Evolutionary conservation across 2,113 vertebrate genomes (phyloP).

Genomic region (Murina feae): DNA sequence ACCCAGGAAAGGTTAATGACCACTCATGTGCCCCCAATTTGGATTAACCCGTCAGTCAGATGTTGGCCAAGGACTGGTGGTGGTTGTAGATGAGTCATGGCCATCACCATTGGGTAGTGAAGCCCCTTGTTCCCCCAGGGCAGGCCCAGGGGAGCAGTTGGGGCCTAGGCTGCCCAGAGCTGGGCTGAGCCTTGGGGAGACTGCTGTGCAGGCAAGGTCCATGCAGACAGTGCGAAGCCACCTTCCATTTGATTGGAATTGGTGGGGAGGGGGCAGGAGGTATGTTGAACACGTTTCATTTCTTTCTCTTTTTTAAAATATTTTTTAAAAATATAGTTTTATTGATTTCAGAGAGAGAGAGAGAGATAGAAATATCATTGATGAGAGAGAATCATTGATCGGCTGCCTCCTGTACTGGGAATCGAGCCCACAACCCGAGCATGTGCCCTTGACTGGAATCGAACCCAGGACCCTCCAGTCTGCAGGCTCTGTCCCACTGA

Average conservation of each 20-base stretch:
- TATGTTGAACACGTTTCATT: rapidly evolving
- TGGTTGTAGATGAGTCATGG: background rate
- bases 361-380: no score
- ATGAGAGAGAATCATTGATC: no score
- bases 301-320: background rate
- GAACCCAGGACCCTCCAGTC: no score
- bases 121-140: background rate
- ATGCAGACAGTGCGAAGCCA: no score
- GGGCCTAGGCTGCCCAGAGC: background rate
- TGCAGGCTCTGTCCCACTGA: no score
- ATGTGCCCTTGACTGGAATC: no score
- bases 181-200: background rate
- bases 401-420: no score
- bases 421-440: no score
- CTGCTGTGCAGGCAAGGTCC: rapidly evolving
- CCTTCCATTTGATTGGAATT: background rate
- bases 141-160: background rate
- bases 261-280: background rate
- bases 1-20: background rate
- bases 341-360: no score
- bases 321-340: no score
- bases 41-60: background rate
- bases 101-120: background rate
- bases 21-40: background rate
- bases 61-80: background rate